These are phyloP conservation scores for Drosophila tani DNA, from an alignment of 1,140 invertebrate species.

Conservation along the genomic window DNA sequence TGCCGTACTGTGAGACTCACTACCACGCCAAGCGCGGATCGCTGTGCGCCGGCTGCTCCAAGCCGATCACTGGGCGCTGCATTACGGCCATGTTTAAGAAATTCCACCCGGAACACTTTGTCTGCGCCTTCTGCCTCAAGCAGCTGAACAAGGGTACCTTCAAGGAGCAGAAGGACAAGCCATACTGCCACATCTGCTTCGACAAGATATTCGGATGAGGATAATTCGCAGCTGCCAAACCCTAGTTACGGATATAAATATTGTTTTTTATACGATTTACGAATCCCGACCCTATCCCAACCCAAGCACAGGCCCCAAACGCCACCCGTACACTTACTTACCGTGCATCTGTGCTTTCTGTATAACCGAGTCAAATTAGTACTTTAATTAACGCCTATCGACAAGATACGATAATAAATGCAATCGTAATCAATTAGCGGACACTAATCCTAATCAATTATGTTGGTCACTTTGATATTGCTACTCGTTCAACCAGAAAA, in stretches of 20 bases:
- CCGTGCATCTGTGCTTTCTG: constrained; percentile 67
- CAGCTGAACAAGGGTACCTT: constrained; percentile 99
- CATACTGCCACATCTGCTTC: constrained; percentile 99
- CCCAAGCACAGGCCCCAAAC: constrained; percentile 16
- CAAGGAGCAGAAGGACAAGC: constrained; percentile 99
- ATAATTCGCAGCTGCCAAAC: constrained; percentile 50
- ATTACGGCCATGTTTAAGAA: constrained; percentile 99
- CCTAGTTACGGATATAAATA: constrained; percentile 60
- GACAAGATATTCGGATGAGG: constrained; percentile 97
- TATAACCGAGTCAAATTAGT: constrained; percentile 83
- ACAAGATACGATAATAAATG: constrained; percentile 39
- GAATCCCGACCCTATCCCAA: constrained; percentile 29
- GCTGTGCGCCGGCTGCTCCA: constrained; percentile 98
- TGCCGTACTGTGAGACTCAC: constrained; percentile 99
- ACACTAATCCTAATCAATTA: constrained; percentile 72
- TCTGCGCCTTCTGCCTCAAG: constrained; percentile 96
- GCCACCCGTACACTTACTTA: constrained; percentile 50
- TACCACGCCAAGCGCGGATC: constrained; percentile 98
- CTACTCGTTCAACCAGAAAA: constrained; percentile 60
- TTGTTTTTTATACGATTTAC: constrained; percentile 76
- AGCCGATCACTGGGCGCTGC: constrained; percentile 98
- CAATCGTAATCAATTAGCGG: constrained; percentile 62
- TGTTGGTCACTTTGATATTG: constrained; percentile 70
- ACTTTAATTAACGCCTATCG: constrained; percentile 70
- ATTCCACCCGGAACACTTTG: constrained; percentile 99